Evolutionary conservation across 1,140 invertebrate genomes (phyloP), one percentile per base, ranked within the genome.

Genomic region (Ditylenchus dipsaci): DNA sequence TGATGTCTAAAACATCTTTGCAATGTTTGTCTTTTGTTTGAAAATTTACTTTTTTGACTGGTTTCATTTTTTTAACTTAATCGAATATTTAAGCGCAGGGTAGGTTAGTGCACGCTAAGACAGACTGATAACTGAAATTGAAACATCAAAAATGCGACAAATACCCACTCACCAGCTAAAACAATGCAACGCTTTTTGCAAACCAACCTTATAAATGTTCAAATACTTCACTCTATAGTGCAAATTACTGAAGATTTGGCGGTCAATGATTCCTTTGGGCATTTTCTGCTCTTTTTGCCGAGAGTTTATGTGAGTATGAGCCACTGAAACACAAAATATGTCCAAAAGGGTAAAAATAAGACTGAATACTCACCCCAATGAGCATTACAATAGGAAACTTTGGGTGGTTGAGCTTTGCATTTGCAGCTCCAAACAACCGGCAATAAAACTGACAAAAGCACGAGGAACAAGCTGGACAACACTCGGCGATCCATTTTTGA

Each of bases 171-270:
- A n/a, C n/a, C n/a, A n/a, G n/a, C 11, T 11, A 62, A 62, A 19
- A 23, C 38, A 63, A 21, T 45, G 11, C 61, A 45, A 9, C 0
- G 15, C 27, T 42, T n/a, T 47, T 23, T 33, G n/a, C 21, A 13
- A 29, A 65, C 23, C 19, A 17, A 38, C 67, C 61, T 68, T 68
- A 21, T 66, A 68, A 30, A 63, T 65, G 15, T 56, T 21, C 11
- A 27, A n/a, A 38, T 68, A 53, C 15, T 68, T 68, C 19, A 68
- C 53, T 42, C 53, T 63, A 23, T 68, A 63, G 9, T 59, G 61
- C 0, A 63, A 21, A 33, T 68, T 68, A 23, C 19, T 26, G 21
- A 61, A 33, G 7, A 42, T 63, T 38, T 68, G 67, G n/a, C 38
- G 60, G 56, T 68, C 61, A 30, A 30, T 21, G 33, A 68, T 65